These are phyloP conservation scores for Papilio gigon DNA, from an alignment of 2,888 invertebrate genomes.

Conservation along the genomic window DNA sequence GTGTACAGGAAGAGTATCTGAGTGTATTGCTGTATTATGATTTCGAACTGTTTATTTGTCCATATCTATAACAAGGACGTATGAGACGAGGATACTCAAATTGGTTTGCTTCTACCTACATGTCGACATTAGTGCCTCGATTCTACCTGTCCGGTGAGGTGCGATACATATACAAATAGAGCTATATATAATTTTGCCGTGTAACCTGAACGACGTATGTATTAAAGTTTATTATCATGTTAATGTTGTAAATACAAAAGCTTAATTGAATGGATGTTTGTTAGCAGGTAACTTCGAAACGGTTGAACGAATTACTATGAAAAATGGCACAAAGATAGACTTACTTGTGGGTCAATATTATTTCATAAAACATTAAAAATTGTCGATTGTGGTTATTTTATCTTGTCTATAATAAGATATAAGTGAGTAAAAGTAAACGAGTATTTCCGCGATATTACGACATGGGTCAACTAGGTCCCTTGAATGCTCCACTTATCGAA, in stretches of 20 bases:
- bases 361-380: no score
- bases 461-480: conserved; percentile 37
- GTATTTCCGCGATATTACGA: conserved; percentile 32
- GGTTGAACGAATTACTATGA: no score
- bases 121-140: conserved; percentile 35
- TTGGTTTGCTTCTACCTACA: conserved; percentile 11
- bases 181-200: not conserved
- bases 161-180: not conserved
- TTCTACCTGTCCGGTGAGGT: not conserved
- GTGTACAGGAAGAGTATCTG: conserved; percentile 69
- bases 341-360: no score
- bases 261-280: no score
- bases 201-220: not conserved
- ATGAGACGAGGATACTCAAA: conserved; percentile 44
- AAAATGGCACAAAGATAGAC: no score
- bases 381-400: conserved; percentile 6
- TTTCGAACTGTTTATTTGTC: conserved; percentile 51
- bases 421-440: conserved; percentile 36
- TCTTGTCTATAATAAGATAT: conserved; percentile 16
- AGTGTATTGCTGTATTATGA: conserved; percentile 52
- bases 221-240: conserved; percentile 5
- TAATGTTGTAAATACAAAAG: no score
- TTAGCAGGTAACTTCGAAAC: no score
- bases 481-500: conserved; percentile 33
- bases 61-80: conserved; percentile 65